Evolutionary conservation across 1,140 invertebrate species (phyloP), one percentile per base, ranked within the genome.

Genomic region (Lordiphosa mommai): DNA sequence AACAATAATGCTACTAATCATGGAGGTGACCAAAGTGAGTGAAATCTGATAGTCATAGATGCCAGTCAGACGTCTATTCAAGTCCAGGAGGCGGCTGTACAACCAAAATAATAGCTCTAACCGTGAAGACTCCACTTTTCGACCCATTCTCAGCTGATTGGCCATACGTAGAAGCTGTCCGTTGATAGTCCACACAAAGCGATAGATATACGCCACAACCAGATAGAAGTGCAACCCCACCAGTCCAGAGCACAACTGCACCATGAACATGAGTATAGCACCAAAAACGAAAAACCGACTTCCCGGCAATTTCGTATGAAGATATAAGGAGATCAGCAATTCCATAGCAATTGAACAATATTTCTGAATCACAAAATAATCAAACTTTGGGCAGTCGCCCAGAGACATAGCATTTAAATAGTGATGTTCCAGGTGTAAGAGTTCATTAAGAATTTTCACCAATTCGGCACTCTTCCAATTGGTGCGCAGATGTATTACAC

Each of bases 171-270:
- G 33, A 0, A 80, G 43, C 6, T 80, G 20, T 6, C 49, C 16
- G 27, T 80, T 80, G 0, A 80, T 47, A 2, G 36, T 58, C 74
- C 74, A 80, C 3, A 80, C 6, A n/a, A 9, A 61, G 0, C 74
- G 65, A 33, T 80, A 80, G 7, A 74, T 59, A 2, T 29, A 46
- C 1, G 70, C 9, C 2, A 80, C 33, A 0, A 36, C 36, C 34
- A 80, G 16, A 44, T 80, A 65, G 23, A 61, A 80, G 16, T 80
- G 74, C 50, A 63, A 63, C 1, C 47, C 36, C 12, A 67, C 27
- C 7, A 73, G 10, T 1, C 33, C 16, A 60, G 36, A 1, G 57
- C 27, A 4, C 58, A 34, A 12, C 4, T 48, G 32, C 3, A 1
- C 9, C 27, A 34, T 10, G 2, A n/a, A 16, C 3, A 33, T 7